phyloP scores from a whole-genome alignment of 2,797 vertebrate genomes.

The Peromyscus eremicus region DNA sequence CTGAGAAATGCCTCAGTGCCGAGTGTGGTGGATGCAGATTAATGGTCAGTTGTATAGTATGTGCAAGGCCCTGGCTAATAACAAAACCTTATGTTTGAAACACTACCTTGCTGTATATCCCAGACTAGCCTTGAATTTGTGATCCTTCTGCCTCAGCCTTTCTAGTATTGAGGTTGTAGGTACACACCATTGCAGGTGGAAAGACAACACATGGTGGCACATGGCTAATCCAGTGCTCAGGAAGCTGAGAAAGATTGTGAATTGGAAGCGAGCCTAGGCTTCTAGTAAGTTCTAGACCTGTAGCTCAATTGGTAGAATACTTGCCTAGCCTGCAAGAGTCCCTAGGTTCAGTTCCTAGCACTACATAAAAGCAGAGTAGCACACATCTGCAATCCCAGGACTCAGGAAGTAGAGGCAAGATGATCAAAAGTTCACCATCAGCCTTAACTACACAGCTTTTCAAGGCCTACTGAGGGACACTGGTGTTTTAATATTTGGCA shows the following conservation, averaged over 20 bases:
- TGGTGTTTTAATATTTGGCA: slow-evolving; percentile 23
- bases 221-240: neutral
- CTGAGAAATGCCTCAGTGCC: neutral
- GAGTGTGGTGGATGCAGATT: neutral
- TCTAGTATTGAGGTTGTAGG: neutral
- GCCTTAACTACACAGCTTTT: neutral
- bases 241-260: neutral
- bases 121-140: neutral
- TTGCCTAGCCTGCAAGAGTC: too few species aligned
- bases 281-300: neutral
- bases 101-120: neutral
- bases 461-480: neutral
- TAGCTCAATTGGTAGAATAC: neutral
- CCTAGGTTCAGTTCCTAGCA: neutral
- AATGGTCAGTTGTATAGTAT: neutral
- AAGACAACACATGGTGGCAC: neutral
- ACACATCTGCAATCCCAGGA: neutral
- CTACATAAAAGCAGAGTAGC: neutral
- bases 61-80: neutral
- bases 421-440: neutral
- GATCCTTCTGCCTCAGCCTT: neutral
- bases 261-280: neutral
- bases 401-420: neutral
- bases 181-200: neutral
- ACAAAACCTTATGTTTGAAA: neutral